These are phyloP conservation scores for Amphibalanus amphitrite DNA, from an alignment of 1,140 invertebrate genomes.

Conservation along the genomic window DNA sequence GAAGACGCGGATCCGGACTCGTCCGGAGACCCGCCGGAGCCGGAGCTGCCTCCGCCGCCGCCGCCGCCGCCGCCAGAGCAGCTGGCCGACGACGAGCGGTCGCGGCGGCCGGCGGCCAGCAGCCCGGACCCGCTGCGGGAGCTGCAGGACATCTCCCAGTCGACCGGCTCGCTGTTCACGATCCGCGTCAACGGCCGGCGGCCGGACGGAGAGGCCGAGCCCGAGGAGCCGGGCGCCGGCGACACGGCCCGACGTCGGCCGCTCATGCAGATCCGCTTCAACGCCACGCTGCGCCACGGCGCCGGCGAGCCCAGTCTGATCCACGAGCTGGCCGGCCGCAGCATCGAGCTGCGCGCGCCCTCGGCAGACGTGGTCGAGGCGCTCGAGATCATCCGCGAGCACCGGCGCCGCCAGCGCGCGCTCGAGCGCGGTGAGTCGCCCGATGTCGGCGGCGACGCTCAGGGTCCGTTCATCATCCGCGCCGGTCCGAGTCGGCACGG, in stretches of 20 bases:
- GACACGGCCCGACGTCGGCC: slow-evolving; percentile 10
- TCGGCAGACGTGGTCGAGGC: slow-evolving; percentile 46
- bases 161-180: not conserved
- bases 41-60: not conserved
- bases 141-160: not conserved
- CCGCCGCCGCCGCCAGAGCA: not conserved
- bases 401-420: slow-evolving; percentile 23
- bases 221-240: not conserved
- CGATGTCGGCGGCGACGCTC: not conserved
- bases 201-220: not conserved
- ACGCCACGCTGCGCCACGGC: not conserved
- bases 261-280: slow-evolving; percentile 12
- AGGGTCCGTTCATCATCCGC: not conserved
- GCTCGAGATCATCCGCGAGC: slow-evolving; percentile 41
- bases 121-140: not conserved
- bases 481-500: not conserved
- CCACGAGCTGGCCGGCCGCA: not conserved
- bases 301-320: not conserved
- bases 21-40: not conserved
- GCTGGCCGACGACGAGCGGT: not conserved
- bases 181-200: not conserved
- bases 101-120: no score
- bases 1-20: slow-evolving; percentile 13
- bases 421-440: not conserved
- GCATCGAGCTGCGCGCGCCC: slow-evolving; percentile 24